Percentiles rank a stretch among this genome's conserved stretches.
Evolutionary conservation across 2,797 vertebrate genomes (phyloP).

Genomic region (Cuculus canorus): DNA sequence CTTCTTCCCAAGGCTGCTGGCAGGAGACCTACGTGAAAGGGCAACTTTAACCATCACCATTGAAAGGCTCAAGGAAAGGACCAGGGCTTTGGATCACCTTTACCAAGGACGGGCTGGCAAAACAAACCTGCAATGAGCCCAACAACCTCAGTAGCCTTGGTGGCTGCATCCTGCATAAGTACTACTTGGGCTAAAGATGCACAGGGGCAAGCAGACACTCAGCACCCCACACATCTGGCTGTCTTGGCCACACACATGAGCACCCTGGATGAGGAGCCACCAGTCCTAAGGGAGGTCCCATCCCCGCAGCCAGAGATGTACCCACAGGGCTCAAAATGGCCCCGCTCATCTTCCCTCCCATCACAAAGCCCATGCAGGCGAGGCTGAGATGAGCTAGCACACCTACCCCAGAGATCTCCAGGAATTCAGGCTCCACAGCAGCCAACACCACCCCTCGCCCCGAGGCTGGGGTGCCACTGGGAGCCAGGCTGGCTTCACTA

Average conservation of each 20-base stretch:
- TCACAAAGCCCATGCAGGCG: fast-evolving
- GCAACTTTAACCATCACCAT: too few relatives aligned
- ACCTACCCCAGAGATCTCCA: background rate
- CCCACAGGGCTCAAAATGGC: background rate
- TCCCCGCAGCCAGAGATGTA: background rate
- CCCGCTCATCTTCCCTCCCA: fast-evolving
- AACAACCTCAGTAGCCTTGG: background rate
- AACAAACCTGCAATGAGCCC: background rate
- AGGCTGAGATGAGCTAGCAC: background rate
- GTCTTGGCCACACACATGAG: background rate
- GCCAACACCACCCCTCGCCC: background rate
- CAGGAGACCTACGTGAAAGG: fast-evolving
- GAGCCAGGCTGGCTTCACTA: background rate
- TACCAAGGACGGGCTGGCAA: background rate
- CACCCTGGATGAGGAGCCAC: background rate
- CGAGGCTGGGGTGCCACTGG: background rate
- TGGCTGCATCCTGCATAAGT: background rate
- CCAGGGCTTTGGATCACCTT: background rate
- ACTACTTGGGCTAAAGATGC: background rate
- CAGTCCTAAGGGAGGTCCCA: background rate
- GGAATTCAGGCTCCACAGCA: fast-evolving
- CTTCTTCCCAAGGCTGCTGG: background rate
- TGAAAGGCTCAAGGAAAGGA: background rate
- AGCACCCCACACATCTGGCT: background rate
- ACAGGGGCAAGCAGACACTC: background rate